Evolutionary conservation across 2,888 invertebrate genomes (phyloP), one percentile per base, ranked within the genome.

Genomic region (Cryptocephalus primarius): DNA sequence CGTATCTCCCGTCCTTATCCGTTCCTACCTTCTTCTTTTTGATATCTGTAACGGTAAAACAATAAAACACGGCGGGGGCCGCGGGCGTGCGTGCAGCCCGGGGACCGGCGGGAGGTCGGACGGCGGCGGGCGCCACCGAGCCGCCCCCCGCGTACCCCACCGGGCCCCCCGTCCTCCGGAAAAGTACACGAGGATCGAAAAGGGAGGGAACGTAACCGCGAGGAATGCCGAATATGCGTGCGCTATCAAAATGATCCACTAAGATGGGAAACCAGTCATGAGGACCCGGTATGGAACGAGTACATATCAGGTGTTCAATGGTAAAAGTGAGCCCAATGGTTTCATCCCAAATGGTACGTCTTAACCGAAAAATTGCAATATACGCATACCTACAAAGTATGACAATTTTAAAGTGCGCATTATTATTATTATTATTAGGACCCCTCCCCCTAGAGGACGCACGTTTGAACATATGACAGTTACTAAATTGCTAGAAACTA

Each of bases 51-150:
- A 68, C 68, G 68, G 67, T 69, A 69, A 69, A 68, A 69, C 69
- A 69, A 69, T 69, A 69, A 70, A 69, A 68, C 68, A 61, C 69
- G 63, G 63, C 68, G 64, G 68, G 68, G 64, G 64, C 64, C 60
- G 60, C 58, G 61, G 61, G 63, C 61, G 64, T 65, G 65, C 66
- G 67, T 67, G 66, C 65, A 62, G 65, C 65, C 40, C 6, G 39
- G 14, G 39, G 40, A 11, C n/a, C 44, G 10, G 33, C 40, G 13
- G n/a, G 31, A 39, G 40, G 45, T 39, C 45, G 40, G 39, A 32
- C 31, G 42, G 6, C 22, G 22, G 45, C 22, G 40, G 31, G 11
- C 31, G 39, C 31, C 9, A 8, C 39, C 9, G 40, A 31, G 40
- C 22, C 40, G 40, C 40, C 40, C 9, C 31, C 40, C 40, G 13